These are phyloP conservation scores for Phenganax stokvisi DNA, from an alignment of 92 coral and sea anemone species.

Conservation along the genomic window DNA sequence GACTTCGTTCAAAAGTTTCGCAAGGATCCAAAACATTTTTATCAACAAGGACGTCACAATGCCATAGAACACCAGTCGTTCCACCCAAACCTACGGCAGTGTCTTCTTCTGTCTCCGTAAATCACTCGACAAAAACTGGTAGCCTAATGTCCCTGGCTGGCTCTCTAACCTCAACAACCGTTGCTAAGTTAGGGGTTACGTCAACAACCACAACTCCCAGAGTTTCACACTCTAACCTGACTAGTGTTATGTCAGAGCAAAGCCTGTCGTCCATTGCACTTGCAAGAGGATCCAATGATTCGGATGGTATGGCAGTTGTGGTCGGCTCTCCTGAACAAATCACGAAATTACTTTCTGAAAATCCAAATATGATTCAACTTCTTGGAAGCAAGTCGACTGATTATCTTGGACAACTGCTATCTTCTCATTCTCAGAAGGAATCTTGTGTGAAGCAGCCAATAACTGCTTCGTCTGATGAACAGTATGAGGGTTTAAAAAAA, in stretches of 20 bases:
- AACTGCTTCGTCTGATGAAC: neutral
- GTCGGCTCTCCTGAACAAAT: conserved; percentile 40
- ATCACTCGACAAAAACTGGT: neutral
- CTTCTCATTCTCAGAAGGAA: conserved; percentile 16
- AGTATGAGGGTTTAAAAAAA: neutral
- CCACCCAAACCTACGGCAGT: neutral
- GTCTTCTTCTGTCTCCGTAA: neutral
- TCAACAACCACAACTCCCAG: neutral
- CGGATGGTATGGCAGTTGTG: conserved; percentile 27
- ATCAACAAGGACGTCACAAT: neutral
- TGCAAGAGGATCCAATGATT: conserved; percentile 1
- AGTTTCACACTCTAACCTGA: neutral
- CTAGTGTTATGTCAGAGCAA: neutral
- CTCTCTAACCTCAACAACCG: too few relatives aligned
- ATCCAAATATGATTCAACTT: conserved; percentile 37
- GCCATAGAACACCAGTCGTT: conserved; percentile 12
- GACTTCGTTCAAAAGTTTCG: conserved; percentile 2
- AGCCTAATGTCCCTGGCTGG: neutral
- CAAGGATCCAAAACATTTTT: conserved; percentile 1
- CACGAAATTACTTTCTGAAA: conserved; percentile 28
- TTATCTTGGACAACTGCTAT: conserved; percentile 24
- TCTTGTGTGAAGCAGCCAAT: neutral
- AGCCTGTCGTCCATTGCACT: neutral
- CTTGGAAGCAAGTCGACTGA: conserved; percentile 33
- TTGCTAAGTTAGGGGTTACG: neutral